Conservation (phyloP, 2,797 vertebrate genomes). For the Enteromius anoplus region DNA sequence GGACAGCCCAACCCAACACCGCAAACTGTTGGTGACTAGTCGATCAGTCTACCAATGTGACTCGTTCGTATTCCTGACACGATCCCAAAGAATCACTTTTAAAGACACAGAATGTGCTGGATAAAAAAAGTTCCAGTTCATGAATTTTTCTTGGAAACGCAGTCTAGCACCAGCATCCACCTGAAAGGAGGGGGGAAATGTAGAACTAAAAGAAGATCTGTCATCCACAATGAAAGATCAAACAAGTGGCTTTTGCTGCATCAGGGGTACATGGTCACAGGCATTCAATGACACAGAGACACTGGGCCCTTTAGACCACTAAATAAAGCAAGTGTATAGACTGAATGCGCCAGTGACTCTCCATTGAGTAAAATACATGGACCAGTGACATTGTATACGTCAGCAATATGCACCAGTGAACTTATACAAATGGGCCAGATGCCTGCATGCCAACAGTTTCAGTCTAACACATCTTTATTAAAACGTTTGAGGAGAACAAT, state of each 20-base stretch:
- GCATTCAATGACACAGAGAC: constrained; percentile 42
- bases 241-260: constrained; percentile 57
- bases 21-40: neutral
- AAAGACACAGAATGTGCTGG: constrained; percentile 47
- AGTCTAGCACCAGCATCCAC: constrained; percentile 59
- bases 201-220: constrained; percentile 59
- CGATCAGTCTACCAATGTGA: neutral
- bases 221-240: constrained; percentile 64
- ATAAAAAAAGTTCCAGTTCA: constrained; percentile 44
- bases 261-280: constrained; percentile 36
- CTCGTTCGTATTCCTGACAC: neutral
- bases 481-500: neutral
- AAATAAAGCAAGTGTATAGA: constrained; percentile 54
- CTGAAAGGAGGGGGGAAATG: constrained; percentile 42
- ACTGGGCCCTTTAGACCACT: constrained; percentile 16
- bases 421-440: constrained; percentile 54
- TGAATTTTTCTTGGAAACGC: constrained; percentile 65
- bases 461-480: constrained; percentile 57
- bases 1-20: too few relatives aligned
- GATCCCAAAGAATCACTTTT: neutral
- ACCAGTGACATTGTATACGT: constrained; percentile 52
- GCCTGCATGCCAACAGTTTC: constrained; percentile 44
- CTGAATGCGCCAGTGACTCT: constrained; percentile 56
- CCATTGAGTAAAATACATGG: constrained; percentile 59
- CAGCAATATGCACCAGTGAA: constrained; percentile 59